A percentile compares a stretch with the other conserved stretches of the same genome.
Evolutionary conservation across 2,113 vertebrate species (phyloP).

Genomic region (Amazona guildingii): DNA sequence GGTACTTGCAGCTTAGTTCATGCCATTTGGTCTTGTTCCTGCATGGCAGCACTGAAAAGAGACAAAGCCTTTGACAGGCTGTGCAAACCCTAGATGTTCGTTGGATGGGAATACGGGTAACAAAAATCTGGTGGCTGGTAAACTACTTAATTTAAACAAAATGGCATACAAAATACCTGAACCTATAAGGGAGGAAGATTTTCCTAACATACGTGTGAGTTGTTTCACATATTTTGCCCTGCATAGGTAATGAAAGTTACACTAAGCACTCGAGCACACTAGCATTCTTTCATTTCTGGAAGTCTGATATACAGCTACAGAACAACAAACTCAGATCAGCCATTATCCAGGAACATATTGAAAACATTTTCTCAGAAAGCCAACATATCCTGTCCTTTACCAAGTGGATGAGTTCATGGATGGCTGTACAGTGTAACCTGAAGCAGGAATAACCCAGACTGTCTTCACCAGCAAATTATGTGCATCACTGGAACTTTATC

Average conservation of each 20-base stretch:
- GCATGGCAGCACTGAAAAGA: not conserved
- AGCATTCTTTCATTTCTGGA: not conserved
- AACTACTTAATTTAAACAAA: not conserved
- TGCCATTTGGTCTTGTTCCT: not conserved
- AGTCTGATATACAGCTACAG: not conserved
- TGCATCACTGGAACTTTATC: too few species aligned
- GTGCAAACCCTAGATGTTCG: not conserved
- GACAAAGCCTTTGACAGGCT: not conserved
- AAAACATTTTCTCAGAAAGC: not conserved
- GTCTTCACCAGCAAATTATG: too few species aligned
- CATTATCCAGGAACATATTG: not conserved
- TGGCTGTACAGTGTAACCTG: not conserved
- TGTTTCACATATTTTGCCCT: not conserved
- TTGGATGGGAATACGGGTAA: not conserved
- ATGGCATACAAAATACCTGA: not conserved
- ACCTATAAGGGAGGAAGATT: not conserved
- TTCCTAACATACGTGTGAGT: fast-evolving
- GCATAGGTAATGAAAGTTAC: not conserved
- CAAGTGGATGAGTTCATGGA: not conserved
- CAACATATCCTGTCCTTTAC: not conserved
- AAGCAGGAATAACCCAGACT: too few species aligned
- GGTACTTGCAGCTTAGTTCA: not conserved
- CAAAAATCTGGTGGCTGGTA: not conserved
- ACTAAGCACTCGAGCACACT: fast-evolving
- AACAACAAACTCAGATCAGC: not conserved